Conservation (phyloP, 2,797 vertebrate genomes). For the Coregonus sp. region DNA sequence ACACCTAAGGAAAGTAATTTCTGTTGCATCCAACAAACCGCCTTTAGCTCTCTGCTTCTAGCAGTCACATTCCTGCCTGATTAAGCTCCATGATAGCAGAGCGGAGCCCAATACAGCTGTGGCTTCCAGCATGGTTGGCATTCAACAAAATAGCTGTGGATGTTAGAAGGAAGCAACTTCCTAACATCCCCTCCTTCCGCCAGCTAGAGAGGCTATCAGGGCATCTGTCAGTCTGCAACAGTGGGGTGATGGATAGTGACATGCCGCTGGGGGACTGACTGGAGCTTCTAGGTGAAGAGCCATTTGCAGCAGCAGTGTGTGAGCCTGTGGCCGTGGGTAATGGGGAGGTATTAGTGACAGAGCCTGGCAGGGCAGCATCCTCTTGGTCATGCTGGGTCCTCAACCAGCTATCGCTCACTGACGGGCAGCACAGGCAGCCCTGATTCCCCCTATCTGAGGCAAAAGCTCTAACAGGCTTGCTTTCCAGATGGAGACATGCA, state of each 20-base stretch:
- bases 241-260: conserved; percentile 41
- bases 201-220: conserved; percentile 26
- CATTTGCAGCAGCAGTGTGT: conserved; percentile 39
- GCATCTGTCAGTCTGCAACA: conserved; percentile 49
- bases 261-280: conserved; percentile 36
- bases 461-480: neutral
- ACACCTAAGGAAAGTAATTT: neutral
- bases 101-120: neutral
- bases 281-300: conserved; percentile 27
- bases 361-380: conserved; percentile 38
- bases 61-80: neutral
- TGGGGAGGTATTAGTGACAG: conserved; percentile 56
- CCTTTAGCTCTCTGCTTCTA: neutral
- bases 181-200: neutral
- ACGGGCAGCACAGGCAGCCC: conserved; percentile 25
- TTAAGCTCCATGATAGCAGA: neutral
- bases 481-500: conserved; percentile 13
- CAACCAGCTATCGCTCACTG: conserved; percentile 33
- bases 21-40: neutral
- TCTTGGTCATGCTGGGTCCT: conserved; percentile 38
- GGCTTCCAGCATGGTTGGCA: neutral
- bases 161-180: neutral
- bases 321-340: conserved; percentile 51
- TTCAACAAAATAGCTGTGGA: neutral
- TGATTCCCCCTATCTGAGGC: conserved; percentile 27